These are phyloP conservation scores for Myiotriccus ornatus DNA, from an alignment of 2,797 vertebrate genomes.

Conservation along the genomic window DNA sequence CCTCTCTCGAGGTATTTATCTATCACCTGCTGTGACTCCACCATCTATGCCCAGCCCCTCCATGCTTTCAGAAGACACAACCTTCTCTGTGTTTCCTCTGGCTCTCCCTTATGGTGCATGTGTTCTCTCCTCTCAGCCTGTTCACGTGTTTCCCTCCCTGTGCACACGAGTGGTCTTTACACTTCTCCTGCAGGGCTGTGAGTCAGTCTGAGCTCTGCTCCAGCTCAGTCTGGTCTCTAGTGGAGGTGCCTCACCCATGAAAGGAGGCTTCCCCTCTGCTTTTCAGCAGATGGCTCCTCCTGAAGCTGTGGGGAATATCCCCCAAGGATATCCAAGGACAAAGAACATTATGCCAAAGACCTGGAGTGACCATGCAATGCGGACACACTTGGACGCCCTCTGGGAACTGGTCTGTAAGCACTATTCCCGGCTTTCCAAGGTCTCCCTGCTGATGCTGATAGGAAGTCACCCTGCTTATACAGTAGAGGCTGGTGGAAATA, in stretches of 20 bases:
- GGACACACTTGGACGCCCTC: background rate
- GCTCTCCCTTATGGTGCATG: background rate
- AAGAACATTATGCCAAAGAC: background rate
- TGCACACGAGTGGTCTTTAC: accelerated
- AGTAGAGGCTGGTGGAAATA: slow-evolving; percentile 48
- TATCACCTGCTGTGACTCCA: background rate
- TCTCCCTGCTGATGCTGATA: slow-evolving; percentile 22
- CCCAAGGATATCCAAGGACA: background rate
- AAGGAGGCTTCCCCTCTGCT: background rate
- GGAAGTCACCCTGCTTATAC: slow-evolving; percentile 40
- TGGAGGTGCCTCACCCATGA: background rate
- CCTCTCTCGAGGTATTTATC: background rate
- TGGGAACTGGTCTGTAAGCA: background rate
- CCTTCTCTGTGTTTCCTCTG: background rate
- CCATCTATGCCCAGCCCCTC: background rate
- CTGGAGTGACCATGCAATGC: background rate
- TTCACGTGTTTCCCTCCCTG: background rate
- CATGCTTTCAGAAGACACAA: background rate
- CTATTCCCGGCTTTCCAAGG: background rate
- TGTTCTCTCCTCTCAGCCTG: background rate
- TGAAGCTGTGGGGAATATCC: background rate
- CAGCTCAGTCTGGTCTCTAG: background rate
- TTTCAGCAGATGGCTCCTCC: background rate
- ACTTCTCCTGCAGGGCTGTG: background rate
- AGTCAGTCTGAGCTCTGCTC: background rate